phyloP scores from a whole-genome alignment of 2,888 invertebrate species.

The Mesorhabditis sp. region DNA sequence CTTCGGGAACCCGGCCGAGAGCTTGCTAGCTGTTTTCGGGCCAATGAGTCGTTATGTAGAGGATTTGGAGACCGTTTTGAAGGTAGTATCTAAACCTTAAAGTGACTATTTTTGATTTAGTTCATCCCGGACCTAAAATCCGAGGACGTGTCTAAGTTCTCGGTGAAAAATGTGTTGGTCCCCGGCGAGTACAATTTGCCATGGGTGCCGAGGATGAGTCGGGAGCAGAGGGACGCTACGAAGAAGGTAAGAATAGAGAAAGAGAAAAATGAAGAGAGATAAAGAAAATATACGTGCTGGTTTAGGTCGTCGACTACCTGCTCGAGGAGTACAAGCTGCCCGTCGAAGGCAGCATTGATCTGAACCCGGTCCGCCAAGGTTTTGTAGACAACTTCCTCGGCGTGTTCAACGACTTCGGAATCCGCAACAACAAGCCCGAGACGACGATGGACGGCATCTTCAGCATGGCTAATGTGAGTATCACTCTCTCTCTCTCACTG shows the following conservation, averaged over 20 bases:
- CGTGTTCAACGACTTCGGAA: constrained; percentile 1
- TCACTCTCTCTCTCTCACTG: neutral
- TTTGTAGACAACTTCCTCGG: constrained; percentile 1
- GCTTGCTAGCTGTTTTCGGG: neutral
- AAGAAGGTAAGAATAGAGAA: neutral
- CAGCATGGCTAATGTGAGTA: neutral
- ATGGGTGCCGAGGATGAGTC: neutral
- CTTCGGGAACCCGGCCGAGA: neutral
- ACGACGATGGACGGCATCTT: neutral
- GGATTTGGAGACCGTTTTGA: constrained; percentile 6
- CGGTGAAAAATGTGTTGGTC: neutral
- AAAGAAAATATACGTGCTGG: neutral
- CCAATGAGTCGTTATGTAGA: constrained; percentile 3
- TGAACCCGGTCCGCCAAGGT: neutral
- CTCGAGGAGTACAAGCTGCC: neutral
- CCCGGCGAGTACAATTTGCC: neutral
- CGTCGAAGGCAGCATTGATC: neutral
- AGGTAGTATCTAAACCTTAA: constrained; percentile 1
- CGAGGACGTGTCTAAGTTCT: neutral
- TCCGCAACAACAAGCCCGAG: neutral
- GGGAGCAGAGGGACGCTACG: neutral
- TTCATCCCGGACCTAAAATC: neutral
- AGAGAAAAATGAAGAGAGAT: too few species aligned
- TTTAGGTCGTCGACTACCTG: neutral
- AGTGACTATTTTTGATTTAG: neutral